Base-by-base conservation (phyloP, 2,113 vertebrate species). In the Tyrannus savana region DNA sequence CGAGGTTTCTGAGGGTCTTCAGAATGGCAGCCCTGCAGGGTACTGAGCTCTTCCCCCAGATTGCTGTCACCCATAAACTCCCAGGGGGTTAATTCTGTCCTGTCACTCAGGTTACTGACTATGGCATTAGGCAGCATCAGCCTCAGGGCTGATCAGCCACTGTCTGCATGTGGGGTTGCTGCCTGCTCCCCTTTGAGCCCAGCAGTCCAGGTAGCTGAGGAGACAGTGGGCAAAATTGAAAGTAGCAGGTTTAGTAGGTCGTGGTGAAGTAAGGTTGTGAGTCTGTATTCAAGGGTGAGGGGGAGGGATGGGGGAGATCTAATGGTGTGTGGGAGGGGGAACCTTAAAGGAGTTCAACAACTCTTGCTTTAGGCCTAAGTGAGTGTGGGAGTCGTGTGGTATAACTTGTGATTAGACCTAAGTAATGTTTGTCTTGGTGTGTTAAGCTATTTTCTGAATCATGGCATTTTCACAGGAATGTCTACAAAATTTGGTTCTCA, bases 401-500 rank as follows among this genome's bases (percentile, higher is more conserved):
- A 92, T 97, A 96, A 96, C 95, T 95, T 96, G 92, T 95, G 95
- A 97, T 96, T 97, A 96, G 93, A 96, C 92, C 92, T 95, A 96
- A 96, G 96, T 95, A 95, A 69, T 92, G 80, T 96, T 96, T 97
- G 92, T 95, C 96, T 96, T 95, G 62, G 86, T 95, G 67, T 93
- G 94, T 94, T 96, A 93, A 97, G 92, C 96, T 96, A 96, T 97
- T 97, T 97, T 97, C 94, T 97, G 96, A 97, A 92, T 97, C 96
- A 92, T 96, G 96, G 95, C 96, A 96, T 96, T 97, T 97, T 95
- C 95, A 96, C 88, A 94, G 90, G 90, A 94, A 94, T 96, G 92
- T 94, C 96, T 97, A 90, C 88, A 95, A 93, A 96, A 94, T 96
- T 92, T 92, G 95, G 96, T 96, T 74, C 90, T 96, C 90, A 93